Conservation (phyloP, 2,888 invertebrate species). For the Melanostoma scalare region DNA sequence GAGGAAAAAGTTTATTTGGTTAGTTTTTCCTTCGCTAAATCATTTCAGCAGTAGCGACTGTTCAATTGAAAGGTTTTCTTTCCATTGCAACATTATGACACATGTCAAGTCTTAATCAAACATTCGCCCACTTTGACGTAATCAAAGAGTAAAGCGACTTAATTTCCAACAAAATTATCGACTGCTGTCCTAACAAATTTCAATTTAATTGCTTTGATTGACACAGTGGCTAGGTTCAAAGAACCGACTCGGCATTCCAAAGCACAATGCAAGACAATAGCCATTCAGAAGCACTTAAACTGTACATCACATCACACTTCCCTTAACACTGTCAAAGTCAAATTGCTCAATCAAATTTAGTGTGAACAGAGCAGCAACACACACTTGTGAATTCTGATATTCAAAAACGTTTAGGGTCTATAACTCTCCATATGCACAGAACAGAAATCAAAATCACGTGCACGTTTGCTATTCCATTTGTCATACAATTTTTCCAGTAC, state of each 20-base stretch:
- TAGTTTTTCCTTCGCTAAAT: no score
- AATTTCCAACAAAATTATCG: no score
- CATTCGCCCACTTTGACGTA: no score
- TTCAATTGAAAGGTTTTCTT: no score
- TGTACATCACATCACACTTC: constrained; percentile 41
- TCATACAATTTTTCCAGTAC: constrained; percentile 49
- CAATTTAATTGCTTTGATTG: no score
- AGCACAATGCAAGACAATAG: not conserved
- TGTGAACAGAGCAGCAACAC: not conserved
- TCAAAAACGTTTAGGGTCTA: constrained; percentile 40
- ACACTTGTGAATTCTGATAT: not conserved
- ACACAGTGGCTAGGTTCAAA: no score
- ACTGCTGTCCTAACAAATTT: no score
- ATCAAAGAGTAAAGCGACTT: no score
- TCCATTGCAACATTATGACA: no score
- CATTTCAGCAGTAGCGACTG: no score
- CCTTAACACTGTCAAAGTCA: constrained; percentile 32
- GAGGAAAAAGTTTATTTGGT: no score
- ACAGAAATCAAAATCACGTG: constrained; percentile 56
- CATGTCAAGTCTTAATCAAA: no score
- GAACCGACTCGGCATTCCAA: not conserved
- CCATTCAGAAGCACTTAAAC: constrained; percentile 17
- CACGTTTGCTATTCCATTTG: constrained; percentile 65
- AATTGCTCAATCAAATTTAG: constrained; percentile 58
- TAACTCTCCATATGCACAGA: not conserved